Evolutionary conservation across 2,113 vertebrate genomes (phyloP).

Genomic region (Dendrocopos noguchii): DNA sequence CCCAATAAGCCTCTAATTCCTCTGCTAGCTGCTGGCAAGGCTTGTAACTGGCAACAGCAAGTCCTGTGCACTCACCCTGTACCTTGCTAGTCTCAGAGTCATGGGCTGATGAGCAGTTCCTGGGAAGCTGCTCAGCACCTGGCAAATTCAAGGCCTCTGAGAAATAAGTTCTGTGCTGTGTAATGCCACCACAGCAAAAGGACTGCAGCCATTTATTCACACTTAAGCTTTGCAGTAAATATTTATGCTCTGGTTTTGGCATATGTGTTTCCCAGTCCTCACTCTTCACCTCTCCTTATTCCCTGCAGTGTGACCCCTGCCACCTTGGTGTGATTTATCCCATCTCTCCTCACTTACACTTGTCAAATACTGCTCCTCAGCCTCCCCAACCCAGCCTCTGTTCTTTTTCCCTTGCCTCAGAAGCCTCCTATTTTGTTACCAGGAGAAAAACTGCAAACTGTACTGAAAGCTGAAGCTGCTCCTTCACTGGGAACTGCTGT

Average conservation of each 20-base stretch:
- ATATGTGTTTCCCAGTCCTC: neutral
- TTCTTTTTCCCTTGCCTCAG: fast-evolving
- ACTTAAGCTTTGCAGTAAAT: neutral
- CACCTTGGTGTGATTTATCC: slow-evolving; percentile 1
- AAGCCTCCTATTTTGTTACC: neutral
- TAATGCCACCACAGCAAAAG: neutral
- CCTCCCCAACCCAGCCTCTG: neutral
- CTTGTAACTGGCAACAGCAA: neutral
- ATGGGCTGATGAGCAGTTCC: neutral
- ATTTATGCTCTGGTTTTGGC: neutral
- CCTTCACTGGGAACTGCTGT: neutral
- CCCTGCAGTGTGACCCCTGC: neutral
- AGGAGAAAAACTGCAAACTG: neutral
- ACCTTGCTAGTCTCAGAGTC: neutral
- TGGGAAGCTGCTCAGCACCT: slow-evolving; percentile 6
- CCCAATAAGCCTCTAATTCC: slow-evolving; percentile 15
- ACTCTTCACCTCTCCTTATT: neutral
- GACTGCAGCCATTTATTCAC: neutral
- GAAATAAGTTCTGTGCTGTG: neutral
- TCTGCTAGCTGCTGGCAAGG: slow-evolving; percentile 23
- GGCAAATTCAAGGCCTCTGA: neutral
- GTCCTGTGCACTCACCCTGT: neutral
- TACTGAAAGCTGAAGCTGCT: neutral
- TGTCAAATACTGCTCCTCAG: neutral
- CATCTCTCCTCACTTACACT: neutral